Base-by-base conservation (phyloP, 2,113 vertebrate genomes). In the Tylochromis polylepis region DNA sequence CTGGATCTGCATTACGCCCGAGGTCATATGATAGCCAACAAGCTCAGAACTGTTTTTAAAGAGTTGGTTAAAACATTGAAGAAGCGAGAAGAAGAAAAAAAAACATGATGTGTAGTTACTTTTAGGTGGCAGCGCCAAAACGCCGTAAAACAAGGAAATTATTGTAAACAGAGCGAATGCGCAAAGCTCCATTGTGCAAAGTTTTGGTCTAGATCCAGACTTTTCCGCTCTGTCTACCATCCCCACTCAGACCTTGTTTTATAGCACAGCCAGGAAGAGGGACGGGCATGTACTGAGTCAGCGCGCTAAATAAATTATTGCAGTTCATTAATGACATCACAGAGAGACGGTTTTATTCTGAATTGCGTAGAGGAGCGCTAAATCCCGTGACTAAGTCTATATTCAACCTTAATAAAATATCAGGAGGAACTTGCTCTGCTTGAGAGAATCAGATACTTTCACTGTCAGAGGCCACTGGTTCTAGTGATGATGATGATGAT, bases 231-330 rank as follows among this genome's bases (percentile, higher is more conserved):
- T 80, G 75, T 8, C 3, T 77, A 90, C 43, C 77, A 81, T 46
- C 83, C 70, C 55, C 57, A 49, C 36, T 18, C 84, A 14, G 31
- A 18, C 70, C 81, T 86, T 67, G 36, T 57, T 95, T 93, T 96
- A 96, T 95, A 95, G 12, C 2, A 16, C 8, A 18, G 18, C 70
- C 85, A 77, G 85, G 58, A 59, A 15, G n/a, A 29, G 79, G 94
- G 96, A 95, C 92, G 95, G 93, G 83, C 89, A 81, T 85, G 34
- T 4, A 24, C 24, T 95, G 92, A 94, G 72, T 95, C 94, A 94
- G 86, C 86, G 72, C 10, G 9, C 87, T 43, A 49, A 51, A 51
- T 12, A 20, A 29, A 51, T 49, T 20, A 20, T 51, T 29, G 70
- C 70, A 29, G 27, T 51, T 75, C 43, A 75, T 75, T 12, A 6